phyloP scores from a whole-genome alignment of 2,113 vertebrate species.

The Aleadryas rufinucha region DNA sequence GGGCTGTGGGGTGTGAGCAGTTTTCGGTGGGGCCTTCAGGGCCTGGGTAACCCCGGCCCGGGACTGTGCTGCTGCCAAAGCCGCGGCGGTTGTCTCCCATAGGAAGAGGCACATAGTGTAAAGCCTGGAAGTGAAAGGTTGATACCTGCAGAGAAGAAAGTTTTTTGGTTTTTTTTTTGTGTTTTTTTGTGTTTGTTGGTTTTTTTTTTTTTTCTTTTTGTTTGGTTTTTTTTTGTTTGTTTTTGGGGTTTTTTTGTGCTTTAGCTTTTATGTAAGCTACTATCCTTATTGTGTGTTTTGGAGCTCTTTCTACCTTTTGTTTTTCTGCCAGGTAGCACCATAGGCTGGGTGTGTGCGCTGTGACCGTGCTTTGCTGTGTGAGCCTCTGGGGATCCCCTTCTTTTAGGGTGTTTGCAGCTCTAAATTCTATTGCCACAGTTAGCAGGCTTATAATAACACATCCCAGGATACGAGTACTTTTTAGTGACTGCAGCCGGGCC shows the following conservation, averaged over 20 bases:
- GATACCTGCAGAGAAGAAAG: accelerated
- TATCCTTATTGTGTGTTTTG: not conserved
- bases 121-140: accelerated
- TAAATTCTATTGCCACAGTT: accelerated
- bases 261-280: accelerated
- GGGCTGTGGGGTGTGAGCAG: accelerated
- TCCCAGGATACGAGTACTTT: accelerated
- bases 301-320: not conserved
- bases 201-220: too few relatives aligned
- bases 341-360: too few relatives aligned
- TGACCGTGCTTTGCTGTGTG: accelerated
- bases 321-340: not conserved
- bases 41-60: accelerated
- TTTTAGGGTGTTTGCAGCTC: not conserved
- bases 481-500: not conserved
- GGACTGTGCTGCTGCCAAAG: accelerated
- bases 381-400: accelerated
- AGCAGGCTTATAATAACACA: accelerated
- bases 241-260: accelerated
- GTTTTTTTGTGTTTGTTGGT: accelerated
- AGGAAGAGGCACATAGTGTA: accelerated
- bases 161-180: not conserved
- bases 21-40: accelerated
- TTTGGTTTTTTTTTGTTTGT: too few relatives aligned
- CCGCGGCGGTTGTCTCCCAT: accelerated